These are phyloP conservation scores for Oryzaephilus surinamensis DNA, from an alignment of 1,140 invertebrate species.

Conservation along the genomic window DNA sequence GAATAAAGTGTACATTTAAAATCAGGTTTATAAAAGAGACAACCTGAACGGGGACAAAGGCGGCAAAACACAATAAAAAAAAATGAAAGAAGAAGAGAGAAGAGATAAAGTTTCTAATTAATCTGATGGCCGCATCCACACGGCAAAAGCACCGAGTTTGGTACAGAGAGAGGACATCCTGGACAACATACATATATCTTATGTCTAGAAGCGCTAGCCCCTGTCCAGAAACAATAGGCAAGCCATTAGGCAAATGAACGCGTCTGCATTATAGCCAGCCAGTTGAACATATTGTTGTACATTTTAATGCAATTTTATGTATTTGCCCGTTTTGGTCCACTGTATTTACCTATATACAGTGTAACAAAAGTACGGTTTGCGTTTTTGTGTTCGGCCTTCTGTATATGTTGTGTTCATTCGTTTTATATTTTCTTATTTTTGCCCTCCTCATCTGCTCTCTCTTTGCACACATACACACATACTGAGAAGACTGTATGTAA, in stretches of 20 bases:
- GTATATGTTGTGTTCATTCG: no score
- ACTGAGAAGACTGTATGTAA: no score
- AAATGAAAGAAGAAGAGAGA: no score
- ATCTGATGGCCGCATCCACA: constrained; percentile 13
- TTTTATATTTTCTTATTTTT: no score
- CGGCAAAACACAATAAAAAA: constrained; percentile 7
- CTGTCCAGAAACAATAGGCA: constrained; percentile 18
- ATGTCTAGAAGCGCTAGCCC: constrained; percentile 11
- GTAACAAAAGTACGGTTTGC: constrained; percentile 10
- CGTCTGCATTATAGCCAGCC: no score
- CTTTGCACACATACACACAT: no score
- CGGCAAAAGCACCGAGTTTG: constrained; percentile 4
- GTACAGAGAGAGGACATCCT: constrained; percentile 6
- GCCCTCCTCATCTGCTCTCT: no score
- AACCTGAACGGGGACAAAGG: constrained; percentile 7
- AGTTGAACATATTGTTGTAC: no score
- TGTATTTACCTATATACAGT: constrained; percentile 9
- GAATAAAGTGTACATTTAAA: no score
- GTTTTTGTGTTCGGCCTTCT: constrained; percentile 3
- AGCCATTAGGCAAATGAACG: constrained; percentile 19
- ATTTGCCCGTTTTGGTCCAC: not conserved
- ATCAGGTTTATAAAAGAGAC: constrained; percentile 6
- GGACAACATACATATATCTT: constrained; percentile 14
- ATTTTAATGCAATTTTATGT: no score
- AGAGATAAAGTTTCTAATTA: constrained; percentile 15